phyloP scores from a whole-genome alignment of 2,113 vertebrate species.

The Atlantisia rogersi region DNA sequence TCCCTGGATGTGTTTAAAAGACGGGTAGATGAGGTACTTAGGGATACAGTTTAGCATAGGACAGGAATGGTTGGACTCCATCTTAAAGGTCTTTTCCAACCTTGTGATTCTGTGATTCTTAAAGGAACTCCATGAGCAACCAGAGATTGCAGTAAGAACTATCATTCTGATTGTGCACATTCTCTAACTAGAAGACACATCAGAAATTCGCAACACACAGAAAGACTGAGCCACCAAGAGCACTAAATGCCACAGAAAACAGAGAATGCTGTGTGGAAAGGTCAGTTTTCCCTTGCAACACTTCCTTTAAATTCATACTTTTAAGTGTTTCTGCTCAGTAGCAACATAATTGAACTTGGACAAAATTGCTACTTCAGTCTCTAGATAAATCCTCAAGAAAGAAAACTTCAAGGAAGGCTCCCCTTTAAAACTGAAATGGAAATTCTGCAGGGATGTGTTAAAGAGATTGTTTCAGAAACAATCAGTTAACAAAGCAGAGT shows the following conservation, averaged over 20 bases:
- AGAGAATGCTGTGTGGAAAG: not conserved
- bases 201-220: not conserved
- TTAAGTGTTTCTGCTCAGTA: not conserved
- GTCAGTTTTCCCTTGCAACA: not conserved
- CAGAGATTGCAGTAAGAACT: fast-evolving
- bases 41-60: too few species aligned
- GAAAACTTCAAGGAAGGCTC: not conserved
- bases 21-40: too few species aligned
- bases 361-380: not conserved
- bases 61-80: too few species aligned
- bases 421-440: not conserved
- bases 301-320: not conserved
- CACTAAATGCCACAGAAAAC: not conserved
- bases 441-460: not conserved
- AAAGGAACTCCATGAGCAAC: not conserved
- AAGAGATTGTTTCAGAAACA: not conserved
- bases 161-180: not conserved
- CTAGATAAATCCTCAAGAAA: not conserved
- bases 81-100: too few species aligned
- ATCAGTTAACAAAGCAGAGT: not conserved
- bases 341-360: not conserved
- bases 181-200: not conserved
- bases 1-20: too few species aligned
- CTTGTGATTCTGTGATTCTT: not conserved
- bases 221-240: not conserved